A percentile compares a stretch with the other conserved stretches of the same genome.
Conservation (phyloP, 2,113 vertebrate genomes). For the Oreamnos americanus region DNA sequence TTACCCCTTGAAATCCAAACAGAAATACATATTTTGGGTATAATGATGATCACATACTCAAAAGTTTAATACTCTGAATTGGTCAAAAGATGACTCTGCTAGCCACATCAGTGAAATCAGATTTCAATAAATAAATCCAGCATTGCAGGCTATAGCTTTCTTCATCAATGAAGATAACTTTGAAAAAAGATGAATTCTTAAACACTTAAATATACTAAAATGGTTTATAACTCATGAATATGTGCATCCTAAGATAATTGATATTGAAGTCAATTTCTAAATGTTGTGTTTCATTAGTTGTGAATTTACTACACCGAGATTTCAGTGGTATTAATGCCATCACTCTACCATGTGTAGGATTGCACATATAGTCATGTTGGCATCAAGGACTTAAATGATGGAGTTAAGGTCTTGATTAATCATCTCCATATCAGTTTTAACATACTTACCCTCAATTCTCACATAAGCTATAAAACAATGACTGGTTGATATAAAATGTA, state of each 20-base stretch:
- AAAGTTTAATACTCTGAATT: slow-evolving; percentile 36
- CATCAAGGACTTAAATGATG: not conserved
- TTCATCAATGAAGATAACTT: slow-evolving; percentile 29
- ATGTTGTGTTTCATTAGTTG: not conserved
- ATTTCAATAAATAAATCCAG: slow-evolving; percentile 45
- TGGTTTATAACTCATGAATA: not conserved
- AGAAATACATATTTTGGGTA: slow-evolving; percentile 47
- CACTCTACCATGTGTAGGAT: not conserved
- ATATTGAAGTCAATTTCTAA: slow-evolving; percentile 41
- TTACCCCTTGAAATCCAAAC: not conserved
- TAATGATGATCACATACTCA: slow-evolving; percentile 59
- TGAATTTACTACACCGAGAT: not conserved
- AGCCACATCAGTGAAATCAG: slow-evolving; percentile 23
- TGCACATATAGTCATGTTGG: not conserved
- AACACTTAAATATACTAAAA: slow-evolving; percentile 15
- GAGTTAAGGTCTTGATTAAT: not conserved
- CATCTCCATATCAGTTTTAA: not conserved
- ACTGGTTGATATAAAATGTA: not conserved
- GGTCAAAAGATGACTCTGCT: slow-evolving; percentile 24
- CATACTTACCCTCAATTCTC: not conserved
- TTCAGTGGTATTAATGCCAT: not conserved
- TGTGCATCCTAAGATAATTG: not conserved
- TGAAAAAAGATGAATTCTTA: slow-evolving; percentile 5
- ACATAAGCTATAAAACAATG: not conserved
- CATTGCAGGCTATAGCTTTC: slow-evolving; percentile 18